Conservation (phyloP, 2,888 invertebrate genomes). For the Baronia brevicornis region DNA sequence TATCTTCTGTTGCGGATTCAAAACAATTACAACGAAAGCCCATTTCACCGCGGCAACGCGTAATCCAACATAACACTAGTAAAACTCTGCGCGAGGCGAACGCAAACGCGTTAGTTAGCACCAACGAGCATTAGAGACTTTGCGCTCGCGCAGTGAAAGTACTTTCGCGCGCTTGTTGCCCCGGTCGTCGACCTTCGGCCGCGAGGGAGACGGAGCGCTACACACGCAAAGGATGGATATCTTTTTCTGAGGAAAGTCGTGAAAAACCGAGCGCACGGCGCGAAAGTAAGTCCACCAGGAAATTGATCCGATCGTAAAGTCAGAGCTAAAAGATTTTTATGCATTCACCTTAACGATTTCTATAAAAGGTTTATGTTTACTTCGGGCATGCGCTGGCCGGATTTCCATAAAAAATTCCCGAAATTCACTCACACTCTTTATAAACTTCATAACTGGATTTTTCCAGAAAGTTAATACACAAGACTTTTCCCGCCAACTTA, state of each 20-base stretch:
- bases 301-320: slow-evolving; percentile 53
- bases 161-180: slow-evolving; percentile 72
- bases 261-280: slow-evolving; percentile 53
- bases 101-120: slow-evolving; percentile 48
- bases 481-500: too few species aligned
- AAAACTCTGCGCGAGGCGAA: slow-evolving; percentile 38
- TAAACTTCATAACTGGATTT: neutral
- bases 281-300: slow-evolving; percentile 64
- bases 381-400: too few species aligned
- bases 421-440: neutral
- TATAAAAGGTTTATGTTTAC: slow-evolving; percentile 42
- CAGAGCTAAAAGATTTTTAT: slow-evolving; percentile 56
- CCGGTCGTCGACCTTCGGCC: slow-evolving; percentile 65
- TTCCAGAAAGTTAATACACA: too few species aligned
- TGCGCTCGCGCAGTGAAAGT: slow-evolving; percentile 71
- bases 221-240: slow-evolving; percentile 39
- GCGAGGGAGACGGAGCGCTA: slow-evolving; percentile 34
- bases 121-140: slow-evolving; percentile 47
- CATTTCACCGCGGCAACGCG: slow-evolving; percentile 43
- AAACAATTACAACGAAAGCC: slow-evolving; percentile 21
- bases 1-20: slow-evolving; percentile 38
- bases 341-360: slow-evolving; percentile 50
- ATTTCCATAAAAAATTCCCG: slow-evolving; percentile 15
- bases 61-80: slow-evolving; percentile 37
- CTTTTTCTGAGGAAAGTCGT: slow-evolving; percentile 58